Evolutionary conservation across 2,888 invertebrate genomes (phyloP), one percentile per base, ranked within the genome.

Genomic region (Phyto melanocephala): DNA sequence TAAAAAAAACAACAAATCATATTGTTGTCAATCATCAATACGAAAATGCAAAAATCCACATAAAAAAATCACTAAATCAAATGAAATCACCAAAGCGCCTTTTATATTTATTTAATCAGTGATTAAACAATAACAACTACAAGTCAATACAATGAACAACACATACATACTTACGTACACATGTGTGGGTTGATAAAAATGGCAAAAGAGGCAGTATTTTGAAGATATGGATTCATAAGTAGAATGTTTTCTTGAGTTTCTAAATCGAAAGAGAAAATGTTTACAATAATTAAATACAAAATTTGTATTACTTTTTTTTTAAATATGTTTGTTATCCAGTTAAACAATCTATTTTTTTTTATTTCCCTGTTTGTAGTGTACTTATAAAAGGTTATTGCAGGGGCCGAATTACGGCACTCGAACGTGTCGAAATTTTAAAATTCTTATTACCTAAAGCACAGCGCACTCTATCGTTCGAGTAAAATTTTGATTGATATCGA

Each of bases 61-160:
- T 50, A 47, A 37, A 56, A 35, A 78, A 50, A 71, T 56, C 28
- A 60, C 40, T 72, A 60, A 76, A 65, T 67, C 65, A 67, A 79
- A 79, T 67, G 70, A 63, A 79, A 60, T 72, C 58, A 67, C 42
- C 33, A 52, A 47, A 67, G 67, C 58, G 79, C 67, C 58, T 50
- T 60, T 72, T 72, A 42, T 79, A 72, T 72, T 79, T 79, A 72
- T 72, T 79, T 79, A 79, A 79, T 67, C 79, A 79, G 33, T 79
- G 72, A 79, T 72, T 79, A 60, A 79, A 65, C 28, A 47, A 75
- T 7, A 67, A 28, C 35, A 11, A 58, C 3, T n/a, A 62, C 13
- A 50, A 75, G 28, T 35, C 47, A 35, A 58, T 42, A 45, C 33
- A 77, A 68, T 52, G 22, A 4, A 11, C 40, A 50, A 56, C n/a